Conservation (phyloP, 2,888 invertebrate genomes). For the Lathronympha strigana region DNA sequence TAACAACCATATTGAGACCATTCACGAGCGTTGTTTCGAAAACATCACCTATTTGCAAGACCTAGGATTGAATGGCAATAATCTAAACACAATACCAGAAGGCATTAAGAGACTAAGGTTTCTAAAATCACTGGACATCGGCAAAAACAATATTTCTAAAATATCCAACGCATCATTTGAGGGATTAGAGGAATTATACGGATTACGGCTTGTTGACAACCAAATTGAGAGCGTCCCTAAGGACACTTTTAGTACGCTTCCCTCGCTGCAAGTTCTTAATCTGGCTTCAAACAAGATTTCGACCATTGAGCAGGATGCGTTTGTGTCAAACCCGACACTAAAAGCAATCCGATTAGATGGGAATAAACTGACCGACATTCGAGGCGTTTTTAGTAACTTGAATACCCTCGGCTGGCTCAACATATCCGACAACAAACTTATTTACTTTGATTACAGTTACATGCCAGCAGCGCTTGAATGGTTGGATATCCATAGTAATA, state of each 20-base stretch:
- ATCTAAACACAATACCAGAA: conserved; percentile 86
- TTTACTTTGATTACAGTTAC: conserved; percentile 91
- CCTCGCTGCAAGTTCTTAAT: conserved; percentile 90
- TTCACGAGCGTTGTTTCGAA: conserved; percentile 88
- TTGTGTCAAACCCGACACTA: conserved; percentile 88
- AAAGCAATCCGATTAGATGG: conserved; percentile 91
- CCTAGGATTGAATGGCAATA: conserved; percentile 90
- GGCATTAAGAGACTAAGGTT: conserved; percentile 87
- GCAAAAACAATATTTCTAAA: conserved; percentile 89
- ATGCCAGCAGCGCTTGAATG: conserved; percentile 90
- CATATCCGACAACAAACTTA: conserved; percentile 90
- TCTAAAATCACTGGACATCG: conserved; percentile 91
- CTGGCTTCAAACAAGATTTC: conserved; percentile 91
- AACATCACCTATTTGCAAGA: conserved; percentile 91
- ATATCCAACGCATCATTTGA: conserved; percentile 90
- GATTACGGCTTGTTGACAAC: conserved; percentile 91
- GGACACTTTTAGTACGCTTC: conserved; percentile 89
- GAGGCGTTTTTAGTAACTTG: conserved; percentile 89
- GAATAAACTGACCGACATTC: conserved; percentile 90
- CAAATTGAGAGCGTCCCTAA: conserved; percentile 88
- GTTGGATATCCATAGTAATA: conserved; percentile 92
- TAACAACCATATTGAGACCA: conserved; percentile 87
- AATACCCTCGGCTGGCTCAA: conserved; percentile 91
- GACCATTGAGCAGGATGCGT: conserved; percentile 90
- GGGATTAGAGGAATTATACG: conserved; percentile 89